Conservation (phyloP, 1,140 invertebrate species). For the Procambarus clarkii region DNA sequence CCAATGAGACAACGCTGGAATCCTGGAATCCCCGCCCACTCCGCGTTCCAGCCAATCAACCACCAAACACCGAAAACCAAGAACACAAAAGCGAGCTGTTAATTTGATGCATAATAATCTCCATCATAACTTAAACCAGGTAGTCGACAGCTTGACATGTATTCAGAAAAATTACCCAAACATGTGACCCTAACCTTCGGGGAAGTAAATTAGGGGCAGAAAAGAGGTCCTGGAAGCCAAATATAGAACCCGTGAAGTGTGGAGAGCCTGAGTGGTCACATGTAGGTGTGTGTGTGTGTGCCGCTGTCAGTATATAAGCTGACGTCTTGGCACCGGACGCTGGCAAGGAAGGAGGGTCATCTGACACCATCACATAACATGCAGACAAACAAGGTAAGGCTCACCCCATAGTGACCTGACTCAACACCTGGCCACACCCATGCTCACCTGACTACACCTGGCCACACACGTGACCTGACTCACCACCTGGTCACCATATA, state of each 20-base stretch:
- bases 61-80: background rate
- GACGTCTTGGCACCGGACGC: background rate
- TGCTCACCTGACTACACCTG: too few species aligned
- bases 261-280: background rate
- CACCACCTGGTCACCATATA: too few species aligned
- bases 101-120: conserved; percentile 3
- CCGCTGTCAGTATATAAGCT: conserved; percentile 7
- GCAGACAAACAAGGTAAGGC: background rate
- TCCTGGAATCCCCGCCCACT: conserved; percentile 42
- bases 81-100: conserved; percentile 5
- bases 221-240: background rate
- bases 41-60: conserved; percentile 12
- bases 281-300: background rate
- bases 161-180: background rate
- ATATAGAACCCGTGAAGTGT: background rate
- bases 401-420: background rate
- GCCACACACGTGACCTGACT: too few species aligned
- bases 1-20: conserved; percentile 20
- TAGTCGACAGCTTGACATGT: too few species aligned
- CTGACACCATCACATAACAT: background rate
- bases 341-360: background rate
- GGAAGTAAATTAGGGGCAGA: background rate
- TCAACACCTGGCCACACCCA: background rate
- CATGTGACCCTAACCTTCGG: background rate
- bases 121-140: too few species aligned